Conservation (phyloP, 2,113 vertebrate species). For the Tachysurus vachellii region DNA sequence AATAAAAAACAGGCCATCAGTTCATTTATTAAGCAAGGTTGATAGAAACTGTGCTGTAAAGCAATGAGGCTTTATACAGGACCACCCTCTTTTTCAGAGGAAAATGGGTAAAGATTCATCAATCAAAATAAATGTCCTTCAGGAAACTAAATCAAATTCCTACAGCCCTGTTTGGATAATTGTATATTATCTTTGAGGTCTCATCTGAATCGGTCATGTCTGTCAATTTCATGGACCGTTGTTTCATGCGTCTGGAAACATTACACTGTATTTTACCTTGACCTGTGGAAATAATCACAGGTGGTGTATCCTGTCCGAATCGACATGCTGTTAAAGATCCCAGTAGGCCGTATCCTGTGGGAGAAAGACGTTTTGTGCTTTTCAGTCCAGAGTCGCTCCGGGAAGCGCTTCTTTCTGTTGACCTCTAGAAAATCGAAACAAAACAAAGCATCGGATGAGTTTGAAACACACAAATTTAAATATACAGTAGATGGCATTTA, state of each 20-base stretch:
- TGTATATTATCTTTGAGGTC: neutral
- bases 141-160: neutral
- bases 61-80: neutral
- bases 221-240: neutral
- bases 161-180: neutral
- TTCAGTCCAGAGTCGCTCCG: neutral
- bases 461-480: neutral
- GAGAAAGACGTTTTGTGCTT: neutral
- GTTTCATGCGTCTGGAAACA: neutral
- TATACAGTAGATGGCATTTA: neutral
- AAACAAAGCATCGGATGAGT: neutral
- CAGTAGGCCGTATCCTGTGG: neutral
- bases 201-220: neutral
- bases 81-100: neutral
- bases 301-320: neutral
- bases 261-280: neutral
- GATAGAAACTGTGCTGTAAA: neutral
- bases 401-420: neutral
- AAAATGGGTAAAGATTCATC: neutral
- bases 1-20: neutral
- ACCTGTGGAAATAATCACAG: neutral
- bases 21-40: neutral
- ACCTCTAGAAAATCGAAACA: neutral
- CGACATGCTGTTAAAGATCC: neutral
- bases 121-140: neutral